Conservation (phyloP, 2,113 vertebrate species). For the Antigone vipio region DNA sequence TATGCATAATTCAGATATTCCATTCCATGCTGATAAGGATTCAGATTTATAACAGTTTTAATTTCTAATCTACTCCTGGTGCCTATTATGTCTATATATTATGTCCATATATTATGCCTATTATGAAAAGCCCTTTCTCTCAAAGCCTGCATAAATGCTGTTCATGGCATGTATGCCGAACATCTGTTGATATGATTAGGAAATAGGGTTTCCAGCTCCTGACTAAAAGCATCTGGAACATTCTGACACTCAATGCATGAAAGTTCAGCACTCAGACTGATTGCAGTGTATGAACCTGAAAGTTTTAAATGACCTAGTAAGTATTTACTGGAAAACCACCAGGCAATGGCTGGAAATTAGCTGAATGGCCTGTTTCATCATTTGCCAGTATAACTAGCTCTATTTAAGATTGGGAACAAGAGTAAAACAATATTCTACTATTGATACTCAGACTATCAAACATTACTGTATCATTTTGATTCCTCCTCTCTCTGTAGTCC, state of each 20-base stretch:
- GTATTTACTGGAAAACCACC: not conserved
- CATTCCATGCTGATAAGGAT: not conserved
- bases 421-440: not conserved
- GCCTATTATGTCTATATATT: not conserved
- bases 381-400: not conserved
- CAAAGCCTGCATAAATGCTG: not conserved
- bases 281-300: not conserved
- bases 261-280: not conserved
- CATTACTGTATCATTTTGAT: not conserved
- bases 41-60: slow-evolving; percentile 40
- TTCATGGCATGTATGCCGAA: not conserved
- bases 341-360: not conserved
- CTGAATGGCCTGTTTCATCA: not conserved
- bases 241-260: not conserved
- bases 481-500: not conserved
- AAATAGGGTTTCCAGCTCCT: not conserved
- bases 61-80: slow-evolving; percentile 15
- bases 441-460: not conserved
- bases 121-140: not conserved
- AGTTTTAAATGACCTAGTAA: not conserved
- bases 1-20: slow-evolving; percentile 11
- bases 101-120: not conserved
- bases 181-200: not conserved
- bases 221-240: not conserved
- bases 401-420: not conserved